These are phyloP conservation scores for Oscheius sp. DNA, from an alignment of 2,888 invertebrate species.

Conservation along the genomic window DNA sequence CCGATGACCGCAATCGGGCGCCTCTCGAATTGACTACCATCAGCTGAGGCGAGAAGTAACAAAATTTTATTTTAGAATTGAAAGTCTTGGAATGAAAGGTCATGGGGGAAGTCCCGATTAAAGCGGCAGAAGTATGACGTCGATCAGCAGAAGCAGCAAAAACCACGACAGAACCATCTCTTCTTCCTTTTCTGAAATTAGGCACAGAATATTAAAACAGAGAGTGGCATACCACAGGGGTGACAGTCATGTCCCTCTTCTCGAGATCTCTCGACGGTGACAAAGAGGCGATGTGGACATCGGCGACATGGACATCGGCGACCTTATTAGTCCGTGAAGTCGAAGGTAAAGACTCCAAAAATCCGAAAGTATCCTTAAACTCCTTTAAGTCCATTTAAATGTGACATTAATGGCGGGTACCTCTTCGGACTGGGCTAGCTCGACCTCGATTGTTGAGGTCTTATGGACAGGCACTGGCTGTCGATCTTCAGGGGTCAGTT, in stretches of 20 bases:
- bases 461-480: constrained; percentile 8
- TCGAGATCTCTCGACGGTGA: constrained; percentile 2
- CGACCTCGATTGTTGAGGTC: constrained; percentile 17
- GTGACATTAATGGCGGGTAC: neutral
- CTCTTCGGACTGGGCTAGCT: constrained; percentile 14
- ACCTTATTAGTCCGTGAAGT: neutral
- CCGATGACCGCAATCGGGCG: too few species aligned
- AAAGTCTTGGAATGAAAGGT: neutral
- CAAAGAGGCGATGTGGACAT: constrained; percentile 1
- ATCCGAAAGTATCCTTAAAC: neutral
- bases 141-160: constrained; percentile 6
- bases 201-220: neutral
- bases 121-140: neutral
- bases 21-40: neutral
- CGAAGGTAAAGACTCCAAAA: neutral
- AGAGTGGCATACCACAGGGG: neutral
- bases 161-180: neutral
- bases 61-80: too few species aligned
- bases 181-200: constrained; percentile 15
- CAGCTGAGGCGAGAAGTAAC: neutral
- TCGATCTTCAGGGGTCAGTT: neutral
- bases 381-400: neutral
- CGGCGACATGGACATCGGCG: constrained; percentile 1
- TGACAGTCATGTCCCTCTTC: neutral
- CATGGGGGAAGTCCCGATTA: neutral